phyloP scores from a whole-genome alignment of 2,888 invertebrate genomes.

The Cacoxenus indagator region DNA sequence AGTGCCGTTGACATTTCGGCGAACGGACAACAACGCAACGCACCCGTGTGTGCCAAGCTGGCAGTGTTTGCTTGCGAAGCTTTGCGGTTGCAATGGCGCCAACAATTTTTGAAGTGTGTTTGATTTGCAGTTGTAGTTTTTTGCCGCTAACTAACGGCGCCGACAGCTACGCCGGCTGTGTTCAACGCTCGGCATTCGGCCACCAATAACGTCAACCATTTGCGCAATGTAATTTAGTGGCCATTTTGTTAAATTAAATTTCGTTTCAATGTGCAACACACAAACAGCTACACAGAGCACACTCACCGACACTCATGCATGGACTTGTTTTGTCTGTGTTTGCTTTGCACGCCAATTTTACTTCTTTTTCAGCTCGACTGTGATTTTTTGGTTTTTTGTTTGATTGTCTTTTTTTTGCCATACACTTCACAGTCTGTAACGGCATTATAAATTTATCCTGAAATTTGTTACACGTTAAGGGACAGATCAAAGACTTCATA shows the following conservation, averaged over 20 bases:
- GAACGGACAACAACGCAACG: not conserved
- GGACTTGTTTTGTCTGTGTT: not conserved
- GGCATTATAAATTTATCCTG: too few relatives aligned
- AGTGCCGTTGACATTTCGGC: not conserved
- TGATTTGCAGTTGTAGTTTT: conserved; percentile 40
- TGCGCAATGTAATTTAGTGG: conserved; percentile 48
- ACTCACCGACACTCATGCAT: not conserved
- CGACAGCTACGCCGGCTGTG: not conserved
- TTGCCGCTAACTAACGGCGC: not conserved
- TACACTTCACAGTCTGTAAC: too few relatives aligned
- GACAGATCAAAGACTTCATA: too few relatives aligned
- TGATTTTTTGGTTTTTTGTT: not conserved
- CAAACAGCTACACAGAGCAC: conserved; percentile 34
- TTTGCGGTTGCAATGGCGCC: conserved; percentile 21
- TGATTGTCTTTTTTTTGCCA: not conserved
- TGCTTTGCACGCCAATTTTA: not conserved
- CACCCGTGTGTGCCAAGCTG: not conserved
- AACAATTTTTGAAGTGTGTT: conserved; percentile 45
- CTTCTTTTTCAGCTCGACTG: conserved; percentile 1
- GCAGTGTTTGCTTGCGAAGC: not conserved
- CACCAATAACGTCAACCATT: not conserved
- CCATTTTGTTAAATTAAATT: conserved; percentile 58
- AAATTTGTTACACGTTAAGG: too few relatives aligned
- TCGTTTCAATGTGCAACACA: conserved; percentile 40
- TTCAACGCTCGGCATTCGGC: too few relatives aligned